Evolutionary conservation across 2,113 vertebrate genomes (phyloP).

Genomic region (Cromileptes altivelis): DNA sequence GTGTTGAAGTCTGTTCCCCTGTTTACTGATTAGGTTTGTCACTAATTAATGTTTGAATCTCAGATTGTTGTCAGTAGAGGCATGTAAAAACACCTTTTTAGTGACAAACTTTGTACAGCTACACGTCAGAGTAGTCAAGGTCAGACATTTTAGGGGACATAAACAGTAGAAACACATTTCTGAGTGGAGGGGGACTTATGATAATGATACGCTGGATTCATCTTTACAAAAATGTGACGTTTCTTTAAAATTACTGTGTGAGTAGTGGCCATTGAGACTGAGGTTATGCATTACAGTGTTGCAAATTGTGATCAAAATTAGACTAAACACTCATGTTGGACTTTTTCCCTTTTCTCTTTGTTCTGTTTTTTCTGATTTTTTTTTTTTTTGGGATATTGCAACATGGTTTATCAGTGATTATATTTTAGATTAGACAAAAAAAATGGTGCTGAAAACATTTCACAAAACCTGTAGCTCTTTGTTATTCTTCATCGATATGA

Average conservation of each 20-base stretch:
- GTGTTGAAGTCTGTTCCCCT: too few relatives aligned
- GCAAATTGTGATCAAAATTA: conserved; percentile 29
- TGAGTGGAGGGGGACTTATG: too few relatives aligned
- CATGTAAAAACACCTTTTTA: too few relatives aligned
- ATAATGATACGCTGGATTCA: conserved; percentile 18
- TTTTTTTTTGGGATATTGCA: background rate
- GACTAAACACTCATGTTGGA: background rate
- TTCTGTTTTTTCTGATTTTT: background rate
- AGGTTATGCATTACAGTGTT: conserved; percentile 10
- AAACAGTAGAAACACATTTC: too few relatives aligned
- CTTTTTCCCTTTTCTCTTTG: background rate
- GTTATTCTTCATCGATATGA: conserved; percentile 27
- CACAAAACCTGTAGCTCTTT: conserved; percentile 18
- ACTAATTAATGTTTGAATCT: too few relatives aligned
- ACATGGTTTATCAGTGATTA: background rate
- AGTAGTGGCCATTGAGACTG: conserved; percentile 4
- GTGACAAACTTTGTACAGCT: too few relatives aligned
- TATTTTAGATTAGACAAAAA: conserved; percentile 15
- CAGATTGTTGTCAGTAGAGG: too few relatives aligned
- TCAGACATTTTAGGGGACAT: too few relatives aligned
- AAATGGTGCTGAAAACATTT: conserved; percentile 62
- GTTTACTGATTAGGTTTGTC: too few relatives aligned
- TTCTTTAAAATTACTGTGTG: conserved; percentile 1
- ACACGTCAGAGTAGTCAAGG: too few relatives aligned
- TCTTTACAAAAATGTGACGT: conserved; percentile 8